These are phyloP conservation scores for Hippopotamyrus pictus DNA, from an alignment of 2,797 vertebrate genomes.

Conservation along the genomic window DNA sequence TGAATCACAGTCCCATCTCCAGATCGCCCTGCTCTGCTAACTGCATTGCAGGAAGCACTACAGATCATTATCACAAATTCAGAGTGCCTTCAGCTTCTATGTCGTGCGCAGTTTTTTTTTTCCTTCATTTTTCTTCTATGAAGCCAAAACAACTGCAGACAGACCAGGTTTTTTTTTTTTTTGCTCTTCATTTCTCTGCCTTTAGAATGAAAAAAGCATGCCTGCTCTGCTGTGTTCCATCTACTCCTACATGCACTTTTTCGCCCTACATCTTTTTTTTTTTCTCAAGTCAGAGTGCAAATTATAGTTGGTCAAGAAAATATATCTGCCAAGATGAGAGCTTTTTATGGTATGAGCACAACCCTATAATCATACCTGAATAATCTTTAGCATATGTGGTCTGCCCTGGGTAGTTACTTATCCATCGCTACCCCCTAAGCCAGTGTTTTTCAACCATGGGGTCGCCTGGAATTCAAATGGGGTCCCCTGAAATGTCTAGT, in stretches of 20 bases:
- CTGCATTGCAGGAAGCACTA: not conserved
- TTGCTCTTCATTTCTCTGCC: not conserved
- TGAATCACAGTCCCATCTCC: not conserved
- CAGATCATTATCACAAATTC: not conserved
- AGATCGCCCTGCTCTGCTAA: not conserved
- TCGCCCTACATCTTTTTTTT: not conserved
- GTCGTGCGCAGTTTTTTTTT: not conserved
- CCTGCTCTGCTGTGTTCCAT: not conserved
- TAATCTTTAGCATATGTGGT: constrained; percentile 3
- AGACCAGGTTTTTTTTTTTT: not conserved
- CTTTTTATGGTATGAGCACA: constrained; percentile 1
- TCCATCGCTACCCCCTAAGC: not conserved
- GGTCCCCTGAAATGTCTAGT: too few relatives aligned
- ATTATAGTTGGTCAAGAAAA: constrained; percentile 7
- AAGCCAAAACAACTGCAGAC: not conserved
- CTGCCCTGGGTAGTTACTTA: not conserved
- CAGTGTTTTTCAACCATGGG: too few relatives aligned
- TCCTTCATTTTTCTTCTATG: not conserved
- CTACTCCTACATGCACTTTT: not conserved
- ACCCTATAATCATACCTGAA: constrained; percentile 3
- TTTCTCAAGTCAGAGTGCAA: not conserved
- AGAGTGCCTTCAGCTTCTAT: not conserved
- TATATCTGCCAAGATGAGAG: not conserved
- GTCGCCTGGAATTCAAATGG: too few relatives aligned
- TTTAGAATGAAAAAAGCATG: not conserved